These are phyloP conservation scores for Ascaphus truei DNA, from an alignment of 2,113 vertebrate genomes.

Conservation along the genomic window DNA sequence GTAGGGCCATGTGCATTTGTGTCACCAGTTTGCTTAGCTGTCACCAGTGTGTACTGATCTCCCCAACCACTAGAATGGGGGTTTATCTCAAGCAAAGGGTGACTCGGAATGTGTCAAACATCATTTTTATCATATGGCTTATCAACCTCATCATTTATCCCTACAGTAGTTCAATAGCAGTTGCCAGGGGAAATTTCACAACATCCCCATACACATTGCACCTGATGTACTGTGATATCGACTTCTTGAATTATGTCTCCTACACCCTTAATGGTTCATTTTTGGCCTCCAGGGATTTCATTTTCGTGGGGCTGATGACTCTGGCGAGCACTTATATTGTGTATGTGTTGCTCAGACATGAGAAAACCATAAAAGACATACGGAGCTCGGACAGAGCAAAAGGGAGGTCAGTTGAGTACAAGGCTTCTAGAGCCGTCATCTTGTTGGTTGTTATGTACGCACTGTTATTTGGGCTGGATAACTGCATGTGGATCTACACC, in stretches of 20 bases:
- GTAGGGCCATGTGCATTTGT: conserved; percentile 65
- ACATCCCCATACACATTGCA: conserved; percentile 10
- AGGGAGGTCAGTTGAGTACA: conserved; percentile 2
- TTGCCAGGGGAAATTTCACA: conserved; percentile 3
- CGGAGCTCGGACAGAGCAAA: conserved; percentile 13
- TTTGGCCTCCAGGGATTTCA: no score
- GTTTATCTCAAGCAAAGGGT: conserved; percentile 36
- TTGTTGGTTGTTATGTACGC: conserved; percentile 8
- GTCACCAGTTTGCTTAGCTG: conserved; percentile 64
- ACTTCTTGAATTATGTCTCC: background rate
- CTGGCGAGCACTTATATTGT: conserved; percentile 19
- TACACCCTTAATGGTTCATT: conserved; percentile 12
- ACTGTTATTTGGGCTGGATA: conserved; percentile 8
- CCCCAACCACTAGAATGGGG: conserved; percentile 57
- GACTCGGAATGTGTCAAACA: conserved; percentile 39
- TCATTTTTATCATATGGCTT: background rate
- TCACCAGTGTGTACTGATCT: conserved; percentile 62
- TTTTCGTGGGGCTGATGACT: no score
- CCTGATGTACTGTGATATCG: conserved; percentile 18
- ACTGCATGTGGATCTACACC: conserved; percentile 7
- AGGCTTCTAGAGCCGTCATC: conserved; percentile 19
- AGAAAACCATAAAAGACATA: background rate
- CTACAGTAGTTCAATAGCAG: conserved; percentile 1
- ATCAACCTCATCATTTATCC: conserved; percentile 12
- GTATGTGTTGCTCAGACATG: conserved; percentile 8